Base-by-base conservation (phyloP, 1,140 invertebrate species). In the Cydia splendana region DNA sequence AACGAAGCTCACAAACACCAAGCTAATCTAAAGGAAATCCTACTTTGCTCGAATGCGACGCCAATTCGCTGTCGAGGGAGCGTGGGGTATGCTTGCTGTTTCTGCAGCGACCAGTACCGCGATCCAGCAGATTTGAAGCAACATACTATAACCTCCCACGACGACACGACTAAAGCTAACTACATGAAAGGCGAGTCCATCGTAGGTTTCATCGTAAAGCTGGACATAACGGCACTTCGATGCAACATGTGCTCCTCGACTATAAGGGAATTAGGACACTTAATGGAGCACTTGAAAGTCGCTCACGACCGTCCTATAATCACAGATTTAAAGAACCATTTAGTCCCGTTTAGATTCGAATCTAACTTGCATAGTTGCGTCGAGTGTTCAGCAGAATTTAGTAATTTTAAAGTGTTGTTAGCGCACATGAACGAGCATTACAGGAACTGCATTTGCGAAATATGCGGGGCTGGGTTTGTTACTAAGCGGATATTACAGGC, bases 391-490 rank as follows among this genome's bases (percentile, higher is more conserved):
- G 80, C 85, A 12, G 77, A 79, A 0, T 88, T 85, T n/a, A 87
- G 85, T 38, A 88, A 88, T 73, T 91, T 91, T 65, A 89, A 91
- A 82, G 77, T 88, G 7, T 71, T 91, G 9, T 74, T 85, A 1
- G 86, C 87, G 65, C 90, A 91, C 65, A 91, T 92, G 89, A 91
- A 90, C 71, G 45, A 76, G 0, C 90, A 92, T 77, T 92, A 77
- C 24, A 81, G 79, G 34, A 90, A 90, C 75, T 85, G 86, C 57
- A 76, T 89, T 7, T 91, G 90, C 74, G 76, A 81, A 2, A 53
- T 79, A 0, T 85, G 84, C 45, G 87, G 85, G 0, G 79, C 80
- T 0, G 87, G 88, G 2, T 92, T 90, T 65, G 84, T 91, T 0
- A 91, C 85, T 24, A 86, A 83, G 65, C 74, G 80, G 4, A 88